These are phyloP conservation scores for Dinoponera quadriceps DNA, from an alignment of 1,140 invertebrate species.

Conservation along the genomic window DNA sequence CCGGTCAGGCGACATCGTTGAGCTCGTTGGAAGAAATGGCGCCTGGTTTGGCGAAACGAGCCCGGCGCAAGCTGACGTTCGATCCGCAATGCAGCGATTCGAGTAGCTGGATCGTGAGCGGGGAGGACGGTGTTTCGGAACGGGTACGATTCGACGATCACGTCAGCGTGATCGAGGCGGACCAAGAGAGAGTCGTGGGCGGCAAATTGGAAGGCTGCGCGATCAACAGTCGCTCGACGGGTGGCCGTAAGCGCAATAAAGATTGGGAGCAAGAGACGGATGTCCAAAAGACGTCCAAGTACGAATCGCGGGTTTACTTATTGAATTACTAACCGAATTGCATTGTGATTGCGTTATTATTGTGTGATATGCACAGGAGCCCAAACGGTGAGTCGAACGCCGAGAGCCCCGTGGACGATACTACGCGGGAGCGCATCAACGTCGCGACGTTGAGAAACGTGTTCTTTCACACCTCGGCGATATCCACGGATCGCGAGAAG, in stretches of 20 bases:
- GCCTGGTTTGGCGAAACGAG: slow-evolving; percentile 82
- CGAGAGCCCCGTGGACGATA: slow-evolving; percentile 70
- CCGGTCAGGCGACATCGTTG: slow-evolving; percentile 84
- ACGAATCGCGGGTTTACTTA: slow-evolving; percentile 26
- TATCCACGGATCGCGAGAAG: slow-evolving; percentile 78
- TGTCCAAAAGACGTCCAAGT: slow-evolving; percentile 69
- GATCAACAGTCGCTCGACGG: slow-evolving; percentile 60
- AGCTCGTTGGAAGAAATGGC: slow-evolving; percentile 86
- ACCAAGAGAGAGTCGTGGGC: slow-evolving; percentile 73
- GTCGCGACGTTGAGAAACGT: slow-evolving; percentile 80
- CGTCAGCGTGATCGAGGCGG: slow-evolving; percentile 84
- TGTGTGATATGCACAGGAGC: slow-evolving; percentile 67
- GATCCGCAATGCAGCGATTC: slow-evolving; percentile 83
- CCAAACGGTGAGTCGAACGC: slow-evolving; percentile 73
- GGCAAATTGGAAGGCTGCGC: slow-evolving; percentile 55
- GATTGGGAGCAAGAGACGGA: slow-evolving; percentile 79
- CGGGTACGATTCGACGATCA: slow-evolving; percentile 87
- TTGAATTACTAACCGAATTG: not conserved
- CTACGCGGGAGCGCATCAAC: slow-evolving; percentile 78
- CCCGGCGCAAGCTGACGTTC: slow-evolving; percentile 79
- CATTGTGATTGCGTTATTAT: not conserved
- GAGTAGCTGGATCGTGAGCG: slow-evolving; percentile 81
- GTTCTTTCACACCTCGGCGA: slow-evolving; percentile 80
- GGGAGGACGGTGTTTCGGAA: slow-evolving; percentile 88
- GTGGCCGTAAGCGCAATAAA: slow-evolving; percentile 81